These are phyloP conservation scores for Hippopotamus amphibius DNA, from an alignment of 2,113 vertebrate genomes.

Conservation along the genomic window DNA sequence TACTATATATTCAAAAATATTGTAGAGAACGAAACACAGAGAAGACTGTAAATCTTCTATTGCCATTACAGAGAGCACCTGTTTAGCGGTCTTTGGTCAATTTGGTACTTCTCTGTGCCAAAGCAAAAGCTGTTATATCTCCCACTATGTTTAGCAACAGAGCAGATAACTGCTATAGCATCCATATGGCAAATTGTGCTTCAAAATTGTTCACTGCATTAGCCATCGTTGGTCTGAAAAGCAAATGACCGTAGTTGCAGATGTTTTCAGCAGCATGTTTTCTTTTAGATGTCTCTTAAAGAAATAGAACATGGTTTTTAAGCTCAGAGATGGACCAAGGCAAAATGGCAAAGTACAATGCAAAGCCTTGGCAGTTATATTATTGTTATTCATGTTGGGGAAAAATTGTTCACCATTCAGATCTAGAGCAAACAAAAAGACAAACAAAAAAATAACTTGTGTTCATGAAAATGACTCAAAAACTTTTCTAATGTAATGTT, in stretches of 20 bases:
- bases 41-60: conserved; percentile 58
- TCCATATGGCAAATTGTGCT: conserved; percentile 72
- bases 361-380: background rate
- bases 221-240: conserved; percentile 49
- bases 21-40: conserved; percentile 21
- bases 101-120: conserved; percentile 58
- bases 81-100: background rate
- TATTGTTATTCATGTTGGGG: background rate
- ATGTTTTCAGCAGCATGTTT: conserved; percentile 60
- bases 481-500: background rate
- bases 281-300: conserved; percentile 57
- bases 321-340: conserved; percentile 41
- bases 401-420: background rate
- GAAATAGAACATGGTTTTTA: conserved; percentile 41
- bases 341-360: background rate
- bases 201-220: conserved; percentile 68
- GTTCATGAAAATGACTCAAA: background rate
- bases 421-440: background rate
- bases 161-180: conserved; percentile 60
- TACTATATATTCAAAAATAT: background rate
- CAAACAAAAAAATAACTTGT: background rate
- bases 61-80: conserved; percentile 51
- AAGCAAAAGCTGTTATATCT: conserved; percentile 58
- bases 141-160: conserved; percentile 71
- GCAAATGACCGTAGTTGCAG: conserved; percentile 59